A percentile compares a stretch with the other conserved stretches of the same genome.
Conservation (phyloP, 2,113 vertebrate genomes). For the Fulmarus glacialis region DNA sequence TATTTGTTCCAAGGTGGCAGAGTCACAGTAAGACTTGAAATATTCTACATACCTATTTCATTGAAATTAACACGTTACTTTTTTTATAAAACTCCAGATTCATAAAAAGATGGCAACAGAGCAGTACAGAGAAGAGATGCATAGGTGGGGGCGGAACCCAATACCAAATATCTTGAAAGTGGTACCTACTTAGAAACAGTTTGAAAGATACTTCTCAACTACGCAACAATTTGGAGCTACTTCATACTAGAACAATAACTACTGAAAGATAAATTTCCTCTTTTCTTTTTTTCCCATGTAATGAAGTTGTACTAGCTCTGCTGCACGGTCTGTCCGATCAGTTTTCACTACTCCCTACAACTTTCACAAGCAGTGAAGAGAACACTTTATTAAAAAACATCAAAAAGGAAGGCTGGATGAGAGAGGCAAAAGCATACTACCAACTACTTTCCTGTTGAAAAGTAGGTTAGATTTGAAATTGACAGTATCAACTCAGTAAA, state of each 20-base stretch:
- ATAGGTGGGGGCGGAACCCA: fast-evolving
- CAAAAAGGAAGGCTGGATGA: not conserved
- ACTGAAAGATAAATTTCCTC: not conserved
- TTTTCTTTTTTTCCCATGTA: not conserved
- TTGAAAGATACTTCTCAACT: not conserved
- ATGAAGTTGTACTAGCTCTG: not conserved
- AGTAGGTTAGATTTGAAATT: not conserved
- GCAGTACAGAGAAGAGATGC: not conserved
- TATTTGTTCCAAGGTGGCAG: not conserved
- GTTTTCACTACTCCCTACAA: not conserved
- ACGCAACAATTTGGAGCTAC: not conserved
- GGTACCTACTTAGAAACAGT: not conserved
- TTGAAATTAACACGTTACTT: not conserved
- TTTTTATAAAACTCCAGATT: not conserved
- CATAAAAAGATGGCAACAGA: not conserved
- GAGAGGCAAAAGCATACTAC: not conserved
- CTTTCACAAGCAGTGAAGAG: not conserved
- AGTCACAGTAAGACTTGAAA: not conserved
- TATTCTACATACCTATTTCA: not conserved
- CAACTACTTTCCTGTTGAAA: not conserved
- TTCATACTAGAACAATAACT: not conserved
- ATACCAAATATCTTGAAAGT: not conserved
- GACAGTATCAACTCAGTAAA: not conserved
- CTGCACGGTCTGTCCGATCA: not conserved
- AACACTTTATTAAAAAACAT: not conserved